Evolutionary conservation across 2,888 invertebrate genomes (phyloP), one percentile per base, ranked within the genome.

Genomic region (Athrips mouffetella): DNA sequence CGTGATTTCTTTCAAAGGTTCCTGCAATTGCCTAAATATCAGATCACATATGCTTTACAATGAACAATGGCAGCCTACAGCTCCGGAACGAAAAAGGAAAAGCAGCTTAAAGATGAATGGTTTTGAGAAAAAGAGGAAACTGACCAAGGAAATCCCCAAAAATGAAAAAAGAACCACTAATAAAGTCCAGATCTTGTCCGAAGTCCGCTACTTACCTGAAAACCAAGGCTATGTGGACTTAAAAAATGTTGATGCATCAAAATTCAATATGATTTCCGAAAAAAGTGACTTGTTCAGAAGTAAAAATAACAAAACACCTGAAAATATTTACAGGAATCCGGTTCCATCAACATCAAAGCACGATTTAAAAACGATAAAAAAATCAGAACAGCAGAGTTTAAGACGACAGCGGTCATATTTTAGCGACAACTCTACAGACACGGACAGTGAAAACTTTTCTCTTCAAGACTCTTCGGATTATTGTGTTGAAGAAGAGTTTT

Each of bases 1-100:
- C 45, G 2, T 16, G 30, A 8, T 42, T 31, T 52, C 18, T 10
- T 35, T 37, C 30, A 52, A 49, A 52, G 52, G 52, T 47, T 41
- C 25, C 27, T 41, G 41, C 27, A 41, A 41, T 27, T 41, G 30
- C 30, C 30, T 11, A 31, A 31, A 31, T 31, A 31, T 31, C 30
- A 31, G 5, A 5, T 31, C 30, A 11, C 30, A 31, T 31, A n/a
- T 3, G 5, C 5, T 31, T 3, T 31, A 31, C 11, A 31, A 31
- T 31, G 30, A 31, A 31, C 30, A 31, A 31, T n/a, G n/a, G n/a
- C 30, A n/a, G 30, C 30, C 30, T 31, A 31, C 11, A 5, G 11
- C 3, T 11, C 13, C n/a, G 1, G 13, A 2, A n/a, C 30, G 30
- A 31, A 11, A 11, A 11, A 5, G 30, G 13, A 31, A 31, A 3